Percentiles rank a stretch among this genome's conserved stretches.
These are phyloP conservation scores for Cryptus viduatorius DNA, from an alignment of 2,888 invertebrate genomes.

Conservation along the genomic window DNA sequence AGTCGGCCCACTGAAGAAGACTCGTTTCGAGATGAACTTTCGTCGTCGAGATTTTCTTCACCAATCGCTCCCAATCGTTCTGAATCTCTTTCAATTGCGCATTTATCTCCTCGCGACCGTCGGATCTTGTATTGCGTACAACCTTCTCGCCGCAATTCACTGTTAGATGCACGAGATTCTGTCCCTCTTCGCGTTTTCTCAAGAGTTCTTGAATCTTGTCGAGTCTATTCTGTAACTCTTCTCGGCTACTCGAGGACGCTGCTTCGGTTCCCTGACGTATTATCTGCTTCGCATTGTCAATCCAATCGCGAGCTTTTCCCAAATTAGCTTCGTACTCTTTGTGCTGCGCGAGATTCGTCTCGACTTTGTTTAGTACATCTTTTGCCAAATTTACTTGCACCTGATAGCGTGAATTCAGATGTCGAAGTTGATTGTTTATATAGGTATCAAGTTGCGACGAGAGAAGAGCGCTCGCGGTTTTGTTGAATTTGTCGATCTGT, in stretches of 20 bases:
- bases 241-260: slow-evolving; percentile 92
- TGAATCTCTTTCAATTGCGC: slow-evolving; percentile 95
- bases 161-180: slow-evolving; percentile 93
- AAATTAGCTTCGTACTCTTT: slow-evolving; percentile 92
- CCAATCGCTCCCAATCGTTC: slow-evolving; percentile 95
- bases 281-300: slow-evolving; percentile 93
- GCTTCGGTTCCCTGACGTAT: slow-evolving; percentile 93
- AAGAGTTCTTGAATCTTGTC: slow-evolving; percentile 93
- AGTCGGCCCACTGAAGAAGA: slow-evolving; percentile 97
- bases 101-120: slow-evolving; percentile 95
- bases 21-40: slow-evolving; percentile 96
- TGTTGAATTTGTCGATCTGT: slow-evolving; percentile 94
- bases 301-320: slow-evolving; percentile 93
- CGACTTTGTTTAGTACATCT: slow-evolving; percentile 95
- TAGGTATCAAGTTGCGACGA: slow-evolving; percentile 95
- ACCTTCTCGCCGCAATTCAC: slow-evolving; percentile 97
- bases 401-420: slow-evolving; percentile 95
- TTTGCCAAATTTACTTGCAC: slow-evolving; percentile 95
- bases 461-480: slow-evolving; percentile 91
- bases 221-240: slow-evolving; percentile 92
- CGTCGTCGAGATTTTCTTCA: slow-evolving; percentile 95
- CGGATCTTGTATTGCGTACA: slow-evolving; percentile 93
- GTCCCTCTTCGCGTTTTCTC: slow-evolving; percentile 93
- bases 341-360: slow-evolving; percentile 95
- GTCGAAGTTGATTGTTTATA: slow-evolving; percentile 94